phyloP scores from a whole-genome alignment of 2,797 vertebrate genomes.

The Heliangelus exortis region DNA sequence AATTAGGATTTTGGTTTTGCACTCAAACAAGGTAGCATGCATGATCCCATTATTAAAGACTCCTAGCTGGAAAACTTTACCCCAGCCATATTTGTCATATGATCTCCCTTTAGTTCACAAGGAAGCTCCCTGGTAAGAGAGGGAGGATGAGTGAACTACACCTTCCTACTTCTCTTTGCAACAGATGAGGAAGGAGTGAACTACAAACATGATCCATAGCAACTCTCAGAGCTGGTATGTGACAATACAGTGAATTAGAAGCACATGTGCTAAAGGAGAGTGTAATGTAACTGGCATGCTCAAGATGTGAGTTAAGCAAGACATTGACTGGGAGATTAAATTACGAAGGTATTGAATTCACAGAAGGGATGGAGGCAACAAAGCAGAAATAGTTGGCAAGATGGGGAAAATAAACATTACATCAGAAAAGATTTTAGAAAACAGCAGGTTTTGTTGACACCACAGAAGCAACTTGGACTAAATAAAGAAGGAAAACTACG shows the following conservation, averaged over 20 bases:
- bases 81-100: background rate
- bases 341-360: background rate
- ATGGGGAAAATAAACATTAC: conserved; percentile 1
- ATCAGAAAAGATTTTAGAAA: background rate
- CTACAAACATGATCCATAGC: background rate
- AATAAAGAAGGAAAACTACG: background rate
- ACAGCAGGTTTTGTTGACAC: background rate
- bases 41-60: background rate
- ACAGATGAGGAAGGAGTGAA: background rate
- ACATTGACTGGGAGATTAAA: conserved; percentile 31
- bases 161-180: background rate
- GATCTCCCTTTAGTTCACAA: rapidly evolving
- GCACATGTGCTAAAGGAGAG: conserved; percentile 38
- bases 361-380: background rate
- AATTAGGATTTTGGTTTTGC: background rate
- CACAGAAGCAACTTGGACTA: background rate
- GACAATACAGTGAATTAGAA: conserved; percentile 37
- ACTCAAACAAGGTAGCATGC: background rate
- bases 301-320: background rate
- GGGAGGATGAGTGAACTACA: background rate
- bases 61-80: background rate
- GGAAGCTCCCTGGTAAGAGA: background rate
- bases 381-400: conserved; percentile 3
- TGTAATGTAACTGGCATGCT: conserved; percentile 12
- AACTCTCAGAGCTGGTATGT: background rate